Percentiles rank a stretch among this genome's conserved stretches.
phyloP scores from a whole-genome alignment of 2,888 invertebrate species.

The Cheilosia scutellata region DNA sequence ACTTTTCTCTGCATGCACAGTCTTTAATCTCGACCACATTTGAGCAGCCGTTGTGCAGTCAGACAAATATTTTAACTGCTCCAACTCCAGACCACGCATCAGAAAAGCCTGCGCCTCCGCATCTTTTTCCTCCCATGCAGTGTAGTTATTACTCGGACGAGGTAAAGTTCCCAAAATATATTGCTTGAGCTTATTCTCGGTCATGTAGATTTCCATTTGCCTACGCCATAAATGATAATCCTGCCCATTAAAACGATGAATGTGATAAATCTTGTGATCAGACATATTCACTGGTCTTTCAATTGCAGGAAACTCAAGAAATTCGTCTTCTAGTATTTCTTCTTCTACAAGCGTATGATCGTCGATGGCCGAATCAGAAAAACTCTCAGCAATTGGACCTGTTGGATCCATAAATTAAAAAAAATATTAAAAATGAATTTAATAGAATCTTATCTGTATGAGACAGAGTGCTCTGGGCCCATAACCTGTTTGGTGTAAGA shows the following conservation, averaged over 20 bases:
- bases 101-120: too few relatives aligned
- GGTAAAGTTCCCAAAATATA: constrained; percentile 63
- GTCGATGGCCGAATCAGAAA: not conserved
- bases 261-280: constrained; percentile 53
- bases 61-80: too few relatives aligned
- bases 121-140: too few relatives aligned
- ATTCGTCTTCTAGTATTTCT: too few relatives aligned
- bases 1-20: too few relatives aligned
- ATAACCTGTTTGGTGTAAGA: not conserved
- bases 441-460: too few relatives aligned
- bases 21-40: too few relatives aligned
- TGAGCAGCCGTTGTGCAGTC: too few relatives aligned
- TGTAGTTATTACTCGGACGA: too few relatives aligned
- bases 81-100: too few relatives aligned
- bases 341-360: not conserved
- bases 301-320: not conserved
- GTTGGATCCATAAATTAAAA: not conserved
- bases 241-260: not conserved
- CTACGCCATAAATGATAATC: constrained; percentile 62
- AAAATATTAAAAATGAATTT: not conserved
- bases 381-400: not conserved
- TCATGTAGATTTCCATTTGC: constrained; percentile 72
- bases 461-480: constrained; percentile 8
- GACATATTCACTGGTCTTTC: constrained; percentile 36
- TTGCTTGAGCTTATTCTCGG: constrained; percentile 65